phyloP scores from a whole-genome alignment of 2,113 vertebrate genomes.

The Gavialis gangeticus region DNA sequence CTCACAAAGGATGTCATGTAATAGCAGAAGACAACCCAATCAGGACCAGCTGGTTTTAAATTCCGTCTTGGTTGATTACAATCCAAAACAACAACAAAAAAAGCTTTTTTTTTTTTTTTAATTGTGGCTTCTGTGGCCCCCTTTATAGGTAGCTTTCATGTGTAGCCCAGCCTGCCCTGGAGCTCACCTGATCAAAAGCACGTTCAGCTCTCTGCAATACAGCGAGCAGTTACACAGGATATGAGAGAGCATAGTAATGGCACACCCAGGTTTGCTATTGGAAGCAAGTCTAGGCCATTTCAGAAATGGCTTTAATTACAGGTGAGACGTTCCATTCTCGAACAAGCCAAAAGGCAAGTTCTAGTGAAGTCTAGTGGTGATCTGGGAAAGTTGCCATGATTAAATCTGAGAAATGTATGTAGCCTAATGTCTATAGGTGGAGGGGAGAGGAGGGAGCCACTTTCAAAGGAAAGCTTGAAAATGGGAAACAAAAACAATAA shows the following conservation, averaged over 20 bases:
- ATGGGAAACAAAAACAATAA: neutral
- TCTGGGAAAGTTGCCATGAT: neutral
- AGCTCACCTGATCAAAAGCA: neutral
- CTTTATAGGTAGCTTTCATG: neutral
- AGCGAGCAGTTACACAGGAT: neutral
- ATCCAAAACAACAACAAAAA: neutral
- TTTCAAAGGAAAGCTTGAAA: neutral
- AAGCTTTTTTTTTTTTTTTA: neutral
- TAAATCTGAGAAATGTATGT: neutral
- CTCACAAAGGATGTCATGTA: neutral
- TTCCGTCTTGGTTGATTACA: fast-evolving
- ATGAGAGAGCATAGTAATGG: neutral
- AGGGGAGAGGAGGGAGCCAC: no score
- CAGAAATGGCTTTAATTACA: neutral
- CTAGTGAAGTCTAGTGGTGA: neutral
- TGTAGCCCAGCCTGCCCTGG: fast-evolving
- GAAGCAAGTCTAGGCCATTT: neutral
- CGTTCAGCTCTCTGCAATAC: neutral
- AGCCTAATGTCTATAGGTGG: no score
- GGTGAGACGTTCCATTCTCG: neutral
- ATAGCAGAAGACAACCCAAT: neutral
- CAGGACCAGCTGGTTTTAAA: no score
- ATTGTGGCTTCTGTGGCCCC: neutral
- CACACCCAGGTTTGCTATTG: neutral
- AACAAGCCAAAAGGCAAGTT: neutral